A percentile compares a stretch with the other conserved stretches of the same genome.
phyloP scores from a whole-genome alignment of 2,113 vertebrate genomes.

The Lichenostomus cassidix region DNA sequence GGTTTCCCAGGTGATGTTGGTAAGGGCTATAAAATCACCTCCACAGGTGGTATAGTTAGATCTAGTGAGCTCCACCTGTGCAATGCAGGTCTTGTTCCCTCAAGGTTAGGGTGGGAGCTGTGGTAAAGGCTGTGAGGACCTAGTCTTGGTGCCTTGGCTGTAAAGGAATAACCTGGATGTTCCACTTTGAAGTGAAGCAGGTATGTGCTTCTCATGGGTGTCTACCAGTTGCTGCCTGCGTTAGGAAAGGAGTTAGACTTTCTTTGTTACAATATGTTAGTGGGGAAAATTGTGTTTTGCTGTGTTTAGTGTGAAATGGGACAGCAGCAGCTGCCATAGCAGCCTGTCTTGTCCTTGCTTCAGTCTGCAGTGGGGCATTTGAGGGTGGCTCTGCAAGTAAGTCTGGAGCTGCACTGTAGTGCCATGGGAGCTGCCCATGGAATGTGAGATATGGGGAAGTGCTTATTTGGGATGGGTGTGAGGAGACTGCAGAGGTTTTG shows the following conservation, averaged over 20 bases:
- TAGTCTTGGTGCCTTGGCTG: not conserved
- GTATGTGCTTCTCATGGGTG: not conserved
- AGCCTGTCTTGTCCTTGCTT: not conserved
- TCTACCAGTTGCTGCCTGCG: not conserved
- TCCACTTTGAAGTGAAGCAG: not conserved
- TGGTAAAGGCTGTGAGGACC: not conserved
- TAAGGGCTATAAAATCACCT: not conserved
- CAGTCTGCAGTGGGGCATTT: not conserved
- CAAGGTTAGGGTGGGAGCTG: not conserved
- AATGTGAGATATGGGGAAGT: too few relatives aligned
- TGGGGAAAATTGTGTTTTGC: not conserved
- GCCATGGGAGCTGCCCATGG: fast-evolving
- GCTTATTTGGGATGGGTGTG: not conserved
- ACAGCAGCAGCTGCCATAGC: not conserved
- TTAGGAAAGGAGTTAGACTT: not conserved
- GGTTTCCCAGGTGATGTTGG: not conserved
- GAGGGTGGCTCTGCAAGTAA: not conserved
- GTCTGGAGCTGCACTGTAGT: not conserved
- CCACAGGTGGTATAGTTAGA: fast-evolving
- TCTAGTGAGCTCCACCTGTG: not conserved
- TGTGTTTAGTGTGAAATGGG: not conserved
- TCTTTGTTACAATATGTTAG: not conserved
- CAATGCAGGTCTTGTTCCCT: fast-evolving
- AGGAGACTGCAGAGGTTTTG: not conserved
- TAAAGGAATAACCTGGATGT: not conserved